Evolutionary conservation across 35 echinoderm and acorn worm species (phyloP).

Genomic region (Amphiura filiformis): DNA sequence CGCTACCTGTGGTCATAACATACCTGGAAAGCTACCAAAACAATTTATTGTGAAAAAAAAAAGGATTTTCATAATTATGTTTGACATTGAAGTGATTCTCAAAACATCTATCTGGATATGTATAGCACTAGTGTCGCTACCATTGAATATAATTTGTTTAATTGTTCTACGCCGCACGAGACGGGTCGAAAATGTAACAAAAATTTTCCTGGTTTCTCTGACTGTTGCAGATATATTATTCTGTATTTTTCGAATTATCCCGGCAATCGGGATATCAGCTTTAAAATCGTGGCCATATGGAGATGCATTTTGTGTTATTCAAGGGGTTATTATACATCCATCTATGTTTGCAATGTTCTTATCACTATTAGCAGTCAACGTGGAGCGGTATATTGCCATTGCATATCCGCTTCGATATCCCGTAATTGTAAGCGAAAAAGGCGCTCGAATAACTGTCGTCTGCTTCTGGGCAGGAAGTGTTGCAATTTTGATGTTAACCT

Average conservation of each 20-base stretch:
- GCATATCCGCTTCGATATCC: slow-evolving; percentile 7
- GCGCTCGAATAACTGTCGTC: background rate
- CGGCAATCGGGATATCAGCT: background rate
- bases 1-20: too few species aligned
- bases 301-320: slow-evolving; percentile 11
- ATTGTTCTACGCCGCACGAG: background rate
- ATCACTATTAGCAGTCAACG: slow-evolving; percentile 1
- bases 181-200: slow-evolving; percentile 1
- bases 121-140: background rate
- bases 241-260: background rate
- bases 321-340: background rate
- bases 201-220: slow-evolving; percentile 4
- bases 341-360: background rate
- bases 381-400: slow-evolving; percentile 18
- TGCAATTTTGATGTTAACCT: background rate
- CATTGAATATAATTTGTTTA: background rate
- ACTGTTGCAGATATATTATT: slow-evolving; percentile 18
- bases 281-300: background rate
- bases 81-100: background rate
- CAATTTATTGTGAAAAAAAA: too few species aligned
- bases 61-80: background rate
- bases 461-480: background rate
- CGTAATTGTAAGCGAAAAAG: background rate
- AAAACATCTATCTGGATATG: background rate
- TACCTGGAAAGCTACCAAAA: too few species aligned